Evolutionary conservation across 1,140 invertebrate species (phyloP), one percentile per base, ranked within the genome.

Genomic region (Calliphora vicina): DNA sequence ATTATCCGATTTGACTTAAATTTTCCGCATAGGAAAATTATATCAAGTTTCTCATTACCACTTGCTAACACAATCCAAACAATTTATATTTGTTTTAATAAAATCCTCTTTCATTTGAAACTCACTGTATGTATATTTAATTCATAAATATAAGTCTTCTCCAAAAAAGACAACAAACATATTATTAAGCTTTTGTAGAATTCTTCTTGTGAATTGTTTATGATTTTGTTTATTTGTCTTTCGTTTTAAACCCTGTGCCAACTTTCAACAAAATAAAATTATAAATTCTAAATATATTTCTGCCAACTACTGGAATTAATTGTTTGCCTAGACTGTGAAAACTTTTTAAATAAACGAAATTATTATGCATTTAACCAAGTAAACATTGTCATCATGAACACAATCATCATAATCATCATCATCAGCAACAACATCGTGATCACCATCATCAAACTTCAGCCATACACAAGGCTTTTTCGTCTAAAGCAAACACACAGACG

Each of bases 221-320:
- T 57, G 50, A 57, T 57, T 15, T 17, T 57, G 50, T 57, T 57
- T 57, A 57, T 57, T 57, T 57, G 50, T 2, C 50, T 57, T 57
- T 57, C 13, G 15, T 6, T 15, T 57, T 57, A 57, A 57, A 17
- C 50, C 15, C 50, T 57, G 15, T 57, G 50, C 61, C 17, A 67
- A 67, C 61, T 67, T 67, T 25, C n/a, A 50, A 50, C 4, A 5
- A 35, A 35, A 29, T 29, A 50, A 50, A 45, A 43, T 78, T 25
- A 45, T 78, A 17, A 78, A 78, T 45, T 78, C 35, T 43, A 45
- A 78, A 78, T 78, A 43, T 35, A n/a, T 43, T 78, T 20, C 10
- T 78, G 42, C 80, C 80, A 81, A 81, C 80, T 81, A 81, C 80
- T 81, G 80, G 80, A 81, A 81, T 81, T 81, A 26, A 81, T 35